Percentiles rank a stretch among this genome's conserved stretches.
These are phyloP conservation scores for Aporophyla nigra DNA, from an alignment of 2,888 invertebrate genomes.

Conservation along the genomic window DNA sequence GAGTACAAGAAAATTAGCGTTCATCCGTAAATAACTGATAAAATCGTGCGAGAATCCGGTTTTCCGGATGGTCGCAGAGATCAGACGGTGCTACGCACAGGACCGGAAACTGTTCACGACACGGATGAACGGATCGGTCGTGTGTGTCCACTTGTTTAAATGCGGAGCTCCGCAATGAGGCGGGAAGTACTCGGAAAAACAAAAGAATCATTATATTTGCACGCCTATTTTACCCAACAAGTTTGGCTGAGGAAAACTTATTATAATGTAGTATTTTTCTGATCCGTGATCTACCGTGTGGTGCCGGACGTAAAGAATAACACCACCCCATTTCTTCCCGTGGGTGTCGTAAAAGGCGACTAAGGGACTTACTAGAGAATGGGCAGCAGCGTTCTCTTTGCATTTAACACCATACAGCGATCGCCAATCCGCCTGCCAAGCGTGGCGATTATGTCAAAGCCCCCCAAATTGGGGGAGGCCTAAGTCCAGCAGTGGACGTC, in stretches of 20 bases:
- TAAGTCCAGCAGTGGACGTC: no score
- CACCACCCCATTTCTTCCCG: no score
- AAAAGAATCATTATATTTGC: conserved; percentile 10
- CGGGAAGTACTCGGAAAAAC: conserved; percentile 14
- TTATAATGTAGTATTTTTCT: neutral
- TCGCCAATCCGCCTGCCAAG: no score
- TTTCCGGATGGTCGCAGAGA: conserved; percentile 54
- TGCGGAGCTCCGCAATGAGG: conserved; percentile 12
- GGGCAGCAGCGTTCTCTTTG: no score
- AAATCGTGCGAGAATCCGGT: conserved; percentile 49
- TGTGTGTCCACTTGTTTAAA: conserved; percentile 34
- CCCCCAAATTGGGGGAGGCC: no score
- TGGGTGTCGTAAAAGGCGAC: no score
- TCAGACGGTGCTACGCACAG: conserved; percentile 49
- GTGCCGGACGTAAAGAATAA: no score
- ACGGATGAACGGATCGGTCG: conserved; percentile 37
- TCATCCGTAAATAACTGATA: conserved; percentile 42
- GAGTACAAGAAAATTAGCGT: conserved; percentile 13
- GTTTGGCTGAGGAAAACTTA: neutral
- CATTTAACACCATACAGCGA: no score
- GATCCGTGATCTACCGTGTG: no score
- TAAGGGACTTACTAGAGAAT: no score
- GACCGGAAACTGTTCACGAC: conserved; percentile 49
- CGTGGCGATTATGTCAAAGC: no score
- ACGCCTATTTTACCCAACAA: neutral